Evolutionary conservation across 1,140 invertebrate genomes (phyloP).

Genomic region (Xylocopa sonorina): DNA sequence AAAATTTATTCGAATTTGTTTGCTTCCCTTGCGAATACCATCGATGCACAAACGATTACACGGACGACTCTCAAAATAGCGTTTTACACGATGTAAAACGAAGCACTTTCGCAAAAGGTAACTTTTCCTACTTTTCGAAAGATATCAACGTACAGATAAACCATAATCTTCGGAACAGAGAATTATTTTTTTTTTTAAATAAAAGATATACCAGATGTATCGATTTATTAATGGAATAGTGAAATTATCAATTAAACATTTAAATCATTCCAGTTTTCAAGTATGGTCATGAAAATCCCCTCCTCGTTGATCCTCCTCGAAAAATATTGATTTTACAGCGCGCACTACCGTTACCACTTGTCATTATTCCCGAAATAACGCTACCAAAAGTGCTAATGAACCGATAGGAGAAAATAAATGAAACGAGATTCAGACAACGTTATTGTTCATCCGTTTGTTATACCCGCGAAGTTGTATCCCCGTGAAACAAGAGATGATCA

Average conservation of each 20-base stretch:
- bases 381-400: background rate
- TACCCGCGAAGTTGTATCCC: background rate
- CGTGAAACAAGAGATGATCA: background rate
- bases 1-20: background rate
- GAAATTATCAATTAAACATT: background rate
- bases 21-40: background rate
- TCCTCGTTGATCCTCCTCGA: constrained; percentile 14
- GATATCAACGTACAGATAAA: background rate
- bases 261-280: background rate
- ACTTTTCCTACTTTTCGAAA: background rate
- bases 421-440: background rate
- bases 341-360: no score
- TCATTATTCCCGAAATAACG: background rate
- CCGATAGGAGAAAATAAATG: background rate
- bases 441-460: background rate
- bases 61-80: background rate
- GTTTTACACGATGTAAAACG: no score
- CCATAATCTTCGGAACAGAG: background rate
- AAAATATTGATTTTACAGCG: no score
- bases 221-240: background rate
- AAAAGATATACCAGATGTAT: background rate
- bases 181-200: background rate
- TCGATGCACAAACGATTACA: background rate
- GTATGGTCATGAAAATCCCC: background rate
- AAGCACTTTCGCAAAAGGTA: background rate